Evolutionary conservation across 2,113 vertebrate genomes (phyloP), one percentile per base, ranked within the genome.

Genomic region (Carollia perspicillata): DNA sequence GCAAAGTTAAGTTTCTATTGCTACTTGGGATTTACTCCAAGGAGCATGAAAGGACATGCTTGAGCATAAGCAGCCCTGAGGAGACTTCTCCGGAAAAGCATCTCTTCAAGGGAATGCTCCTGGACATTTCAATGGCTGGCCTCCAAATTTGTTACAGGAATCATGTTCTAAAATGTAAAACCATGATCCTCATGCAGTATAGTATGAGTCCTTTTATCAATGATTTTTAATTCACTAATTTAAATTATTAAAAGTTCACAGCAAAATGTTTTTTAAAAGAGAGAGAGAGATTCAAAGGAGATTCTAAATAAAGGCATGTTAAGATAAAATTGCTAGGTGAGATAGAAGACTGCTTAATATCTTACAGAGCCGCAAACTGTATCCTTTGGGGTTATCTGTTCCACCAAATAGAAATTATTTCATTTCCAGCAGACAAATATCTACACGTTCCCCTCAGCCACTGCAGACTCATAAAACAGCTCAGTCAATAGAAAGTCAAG

Each of bases 371-470:
- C 35, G 42, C 55, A 71, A 84, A 26, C n/a, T 55, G 1, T 58
- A 68, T 60, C 26, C n/a, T 79, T 79, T 30, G 16, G 13, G 18
- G 47, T 68, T 69, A 83, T 42, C 60, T 89, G 6, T 84, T 94
- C 17, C 18, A 71, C 22, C 30, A 79, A 74, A 84, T 6, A 90
- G 37, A 94, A 88, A 69, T 71, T 78, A 72, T 37, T 75, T 63
- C 58, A 23, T 83, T 44, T 95, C 63, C 90, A 69, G n/a, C 23
- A 84, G 72, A 47, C 4, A 83, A 72, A 97, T 89, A 69, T 85
- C 53, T n/a, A 6, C 8, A 79, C 3, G 5, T 37, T 91, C 74
- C 89, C 42, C 20, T 89, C 68, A 53, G 33, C 22, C 66, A 80
- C 33, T 71, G 51, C 22, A 87, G 30, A 80, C 42, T 44, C 65